A percentile compares a stretch with the other conserved stretches of the same genome.
These are phyloP conservation scores for Gymnosoma rotundatum DNA, from an alignment of 2,888 invertebrate species.

Conservation along the genomic window DNA sequence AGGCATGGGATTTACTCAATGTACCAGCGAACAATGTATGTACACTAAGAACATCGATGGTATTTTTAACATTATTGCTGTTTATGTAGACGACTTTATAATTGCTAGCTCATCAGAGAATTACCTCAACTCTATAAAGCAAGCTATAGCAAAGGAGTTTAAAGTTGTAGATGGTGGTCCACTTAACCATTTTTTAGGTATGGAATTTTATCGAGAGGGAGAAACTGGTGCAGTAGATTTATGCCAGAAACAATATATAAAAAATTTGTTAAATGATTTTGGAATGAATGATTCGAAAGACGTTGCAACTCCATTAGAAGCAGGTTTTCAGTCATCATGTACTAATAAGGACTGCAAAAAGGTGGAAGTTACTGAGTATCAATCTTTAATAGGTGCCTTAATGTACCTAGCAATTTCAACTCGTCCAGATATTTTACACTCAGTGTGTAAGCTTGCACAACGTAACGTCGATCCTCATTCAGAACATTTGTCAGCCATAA, in stretches of 20 bases:
- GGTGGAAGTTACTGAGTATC: neutral
- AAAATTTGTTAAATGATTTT: neutral
- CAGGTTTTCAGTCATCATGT: neutral
- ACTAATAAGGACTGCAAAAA: slow-evolving; percentile 4
- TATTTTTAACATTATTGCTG: slow-evolving; percentile 55
- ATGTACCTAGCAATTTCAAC: too few species aligned
- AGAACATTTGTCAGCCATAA: too few species aligned
- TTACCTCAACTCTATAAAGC: slow-evolving; percentile 53
- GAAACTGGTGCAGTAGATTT: slow-evolving; percentile 45
- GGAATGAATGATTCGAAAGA: neutral
- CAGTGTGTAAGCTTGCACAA: too few species aligned
- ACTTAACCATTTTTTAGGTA: slow-evolving; percentile 39
- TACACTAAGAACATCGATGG: slow-evolving; percentile 51
- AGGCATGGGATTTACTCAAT: slow-evolving; percentile 37
- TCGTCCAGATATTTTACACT: too few species aligned
- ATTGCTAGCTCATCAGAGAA: slow-evolving; percentile 51
- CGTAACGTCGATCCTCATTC: too few species aligned
- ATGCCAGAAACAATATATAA: slow-evolving; percentile 41
- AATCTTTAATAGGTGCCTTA: too few species aligned
- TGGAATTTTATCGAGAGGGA: slow-evolving; percentile 36
- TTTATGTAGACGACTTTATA: slow-evolving; percentile 69
- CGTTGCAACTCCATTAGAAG: neutral
- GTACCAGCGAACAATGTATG: slow-evolving; percentile 64
- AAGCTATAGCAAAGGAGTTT: slow-evolving; percentile 50
- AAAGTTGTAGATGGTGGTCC: slow-evolving; percentile 55